Percentiles rank a stretch among this genome's conserved stretches.
These are phyloP conservation scores for Ectemnius lituratus DNA, from an alignment of 2,888 invertebrate species.

Conservation along the genomic window DNA sequence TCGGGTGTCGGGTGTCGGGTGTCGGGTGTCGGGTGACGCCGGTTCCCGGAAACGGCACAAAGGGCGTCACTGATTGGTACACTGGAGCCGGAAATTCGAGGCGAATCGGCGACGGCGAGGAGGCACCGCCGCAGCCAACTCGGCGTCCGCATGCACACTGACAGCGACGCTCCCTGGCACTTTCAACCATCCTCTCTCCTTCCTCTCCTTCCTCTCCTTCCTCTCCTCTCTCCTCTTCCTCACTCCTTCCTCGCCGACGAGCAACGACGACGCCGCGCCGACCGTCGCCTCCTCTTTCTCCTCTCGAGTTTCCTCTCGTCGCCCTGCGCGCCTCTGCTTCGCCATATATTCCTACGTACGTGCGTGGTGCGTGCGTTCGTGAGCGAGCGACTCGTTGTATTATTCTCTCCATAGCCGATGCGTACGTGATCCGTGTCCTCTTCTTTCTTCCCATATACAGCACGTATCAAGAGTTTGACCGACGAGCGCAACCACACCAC, in stretches of 20 bases:
- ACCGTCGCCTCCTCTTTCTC: not conserved
- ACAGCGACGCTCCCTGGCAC: constrained; percentile 61
- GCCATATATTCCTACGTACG: not conserved
- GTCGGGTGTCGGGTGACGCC: too few relatives aligned
- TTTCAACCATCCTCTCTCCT: constrained; percentile 51
- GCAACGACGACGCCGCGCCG: constrained; percentile 25
- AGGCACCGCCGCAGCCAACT: constrained; percentile 43
- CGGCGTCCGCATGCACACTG: constrained; percentile 71
- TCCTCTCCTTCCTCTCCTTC: constrained; percentile 27
- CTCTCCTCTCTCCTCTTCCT: constrained; percentile 19
- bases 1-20: too few relatives aligned
- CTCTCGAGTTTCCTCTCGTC: not conserved
- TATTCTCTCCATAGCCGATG: too few relatives aligned
- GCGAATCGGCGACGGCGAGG: constrained; percentile 1
- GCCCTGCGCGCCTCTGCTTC: not conserved
- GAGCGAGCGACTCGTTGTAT: too few relatives aligned
- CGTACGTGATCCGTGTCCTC: not conserved
- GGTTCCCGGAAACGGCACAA: too few relatives aligned
- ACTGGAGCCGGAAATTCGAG: too few relatives aligned
- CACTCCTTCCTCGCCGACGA: constrained; percentile 26
- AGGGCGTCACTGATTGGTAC: too few relatives aligned
- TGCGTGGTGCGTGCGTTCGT: too few relatives aligned
- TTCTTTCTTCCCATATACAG: not conserved
- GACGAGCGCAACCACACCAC: too few relatives aligned
- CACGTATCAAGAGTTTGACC: too few relatives aligned